Evolutionary conservation across 1,140 invertebrate genomes (phyloP), one percentile per base, ranked within the genome.

Genomic region (Leptonema lineaticorne): DNA sequence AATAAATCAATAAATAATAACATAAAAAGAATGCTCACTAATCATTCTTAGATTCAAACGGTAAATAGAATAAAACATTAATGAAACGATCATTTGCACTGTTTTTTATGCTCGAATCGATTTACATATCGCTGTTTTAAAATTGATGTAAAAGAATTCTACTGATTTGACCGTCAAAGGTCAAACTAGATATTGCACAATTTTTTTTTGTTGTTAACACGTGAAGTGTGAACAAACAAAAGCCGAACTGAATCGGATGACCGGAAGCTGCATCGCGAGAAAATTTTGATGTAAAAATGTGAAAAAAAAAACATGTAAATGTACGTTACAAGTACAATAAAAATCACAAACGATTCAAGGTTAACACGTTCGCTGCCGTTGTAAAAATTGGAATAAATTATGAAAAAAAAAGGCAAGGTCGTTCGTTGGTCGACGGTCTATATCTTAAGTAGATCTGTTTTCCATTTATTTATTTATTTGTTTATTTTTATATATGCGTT

Each of bases 251-350:
- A 48, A 41, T 48, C 48, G 67, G 67, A 69, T 69, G 67, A 67
- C 67, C 70, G 70, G 70, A 72, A 66, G 66, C 64, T 53, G 41
- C 18, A 67, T 18, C 46, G 50, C 67, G 67, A 33, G n/a, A n/a
- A n/a, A n/a, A n/a, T n/a, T n/a, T n/a, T n/a, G n/a, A n/a, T n/a
- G n/a, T n/a, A n/a, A n/a, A n/a, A n/a, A n/a, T n/a, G n/a, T n/a
- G n/a, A n/a, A n/a, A n/a, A n/a, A n/a, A n/a, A n/a, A n/a, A n/a
- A n/a, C n/a, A n/a, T n/a, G n/a, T n/a, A n/a, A n/a, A n/a, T n/a
- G n/a, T n/a, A n/a, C n/a, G n/a, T n/a, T n/a, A n/a, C n/a, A n/a
- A n/a, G n/a, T n/a, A n/a, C n/a, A n/a, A n/a, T n/a, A n/a, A n/a
- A n/a, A n/a, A 69, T 69, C 63, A 50, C 20, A 68, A 37, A 48